Percentiles rank a stretch among this genome's conserved stretches.
phyloP scores from a whole-genome alignment of 2,797 vertebrate species.

The Lepidocolaptes lacrymiger region DNA sequence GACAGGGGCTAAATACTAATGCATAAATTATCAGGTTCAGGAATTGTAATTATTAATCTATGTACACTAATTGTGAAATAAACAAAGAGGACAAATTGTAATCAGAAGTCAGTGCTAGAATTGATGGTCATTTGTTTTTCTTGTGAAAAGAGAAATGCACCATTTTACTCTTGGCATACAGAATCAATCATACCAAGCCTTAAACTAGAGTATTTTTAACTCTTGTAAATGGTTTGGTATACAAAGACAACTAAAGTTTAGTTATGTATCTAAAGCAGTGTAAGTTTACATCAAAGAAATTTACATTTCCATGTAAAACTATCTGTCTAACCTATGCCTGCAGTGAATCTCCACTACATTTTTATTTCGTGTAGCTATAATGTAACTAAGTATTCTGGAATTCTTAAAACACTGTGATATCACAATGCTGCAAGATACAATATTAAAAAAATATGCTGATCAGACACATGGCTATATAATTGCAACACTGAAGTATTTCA shows the following conservation, averaged over 20 bases:
- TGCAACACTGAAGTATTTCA: background rate
- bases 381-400: background rate
- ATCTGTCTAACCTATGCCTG: background rate
- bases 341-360: background rate
- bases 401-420: background rate
- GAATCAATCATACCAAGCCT: background rate
- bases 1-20: slow-evolving; percentile 76
- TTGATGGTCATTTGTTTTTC: slow-evolving; percentile 44
- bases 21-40: slow-evolving; percentile 77
- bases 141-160: background rate
- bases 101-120: slow-evolving; percentile 53
- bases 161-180: background rate
- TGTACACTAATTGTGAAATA: slow-evolving; percentile 67
- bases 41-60: slow-evolving; percentile 77
- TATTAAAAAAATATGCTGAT: background rate
- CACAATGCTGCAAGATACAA: background rate
- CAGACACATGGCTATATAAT: background rate
- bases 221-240: background rate
- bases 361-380: background rate
- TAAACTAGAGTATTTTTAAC: background rate
- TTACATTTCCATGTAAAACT: background rate
- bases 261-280: background rate
- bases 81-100: slow-evolving; percentile 66
- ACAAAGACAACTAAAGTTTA: background rate
- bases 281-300: background rate